Conservation (phyloP, 2,797 vertebrate genomes). For the Gambelia wislizenii region DNA sequence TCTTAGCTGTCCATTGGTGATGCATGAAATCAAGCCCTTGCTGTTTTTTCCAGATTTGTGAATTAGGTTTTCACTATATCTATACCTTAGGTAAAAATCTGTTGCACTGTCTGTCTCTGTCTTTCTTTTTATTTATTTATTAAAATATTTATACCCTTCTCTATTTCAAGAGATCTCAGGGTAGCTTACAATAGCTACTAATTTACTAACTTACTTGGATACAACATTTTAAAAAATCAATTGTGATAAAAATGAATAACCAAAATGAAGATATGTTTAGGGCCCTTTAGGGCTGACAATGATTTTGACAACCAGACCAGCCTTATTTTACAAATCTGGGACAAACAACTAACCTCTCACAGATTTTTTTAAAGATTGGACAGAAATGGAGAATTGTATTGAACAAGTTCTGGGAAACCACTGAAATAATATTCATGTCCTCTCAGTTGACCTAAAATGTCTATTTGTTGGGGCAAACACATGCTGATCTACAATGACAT, state of each 20-base stretch:
- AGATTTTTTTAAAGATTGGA: too few species aligned
- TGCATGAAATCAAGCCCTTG: not conserved
- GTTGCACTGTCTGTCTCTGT: too few species aligned
- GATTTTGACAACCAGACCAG: not conserved
- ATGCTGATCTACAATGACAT: not conserved
- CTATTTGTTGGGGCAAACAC: not conserved
- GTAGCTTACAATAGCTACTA: too few species aligned
- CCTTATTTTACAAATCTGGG: not conserved
- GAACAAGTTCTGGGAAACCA: not conserved
- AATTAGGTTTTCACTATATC: not conserved
- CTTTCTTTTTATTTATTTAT: too few species aligned
- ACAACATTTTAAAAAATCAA: not conserved
- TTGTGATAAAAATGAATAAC: not conserved
- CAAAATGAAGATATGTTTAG: not conserved
- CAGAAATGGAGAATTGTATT: not conserved
- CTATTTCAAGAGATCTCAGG: too few species aligned
- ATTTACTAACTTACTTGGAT: constrained; percentile 1
- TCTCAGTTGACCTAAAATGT: not conserved
- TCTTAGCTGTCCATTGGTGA: not conserved
- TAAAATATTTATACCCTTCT: too few species aligned
- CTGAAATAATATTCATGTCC: not conserved
- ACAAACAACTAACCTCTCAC: not conserved
- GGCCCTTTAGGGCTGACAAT: too few species aligned
- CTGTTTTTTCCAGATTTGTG: not conserved
- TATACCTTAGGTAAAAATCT: not conserved